phyloP scores from a whole-genome alignment of 2,797 vertebrate species.

The Malacoraja senta region DNA sequence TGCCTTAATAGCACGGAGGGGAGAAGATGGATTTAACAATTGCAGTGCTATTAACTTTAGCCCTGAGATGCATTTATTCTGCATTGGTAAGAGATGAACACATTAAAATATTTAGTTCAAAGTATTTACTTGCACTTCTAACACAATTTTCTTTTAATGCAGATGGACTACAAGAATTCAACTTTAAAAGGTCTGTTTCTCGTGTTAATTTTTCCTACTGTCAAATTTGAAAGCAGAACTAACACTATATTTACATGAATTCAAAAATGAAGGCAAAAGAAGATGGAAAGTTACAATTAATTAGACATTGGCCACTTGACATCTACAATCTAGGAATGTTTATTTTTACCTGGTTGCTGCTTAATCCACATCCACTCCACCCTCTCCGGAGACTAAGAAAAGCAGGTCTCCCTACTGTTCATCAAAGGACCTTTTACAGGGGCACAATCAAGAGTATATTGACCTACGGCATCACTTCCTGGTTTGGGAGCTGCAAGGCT shows the following conservation, averaged over 20 bases:
- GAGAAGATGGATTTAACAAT: conserved; percentile 9
- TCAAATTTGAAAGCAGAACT: conserved; percentile 9
- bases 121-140: background rate
- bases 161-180: background rate
- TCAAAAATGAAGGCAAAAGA: background rate
- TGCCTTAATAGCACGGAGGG: background rate
- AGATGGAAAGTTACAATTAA: background rate
- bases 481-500: too few species aligned
- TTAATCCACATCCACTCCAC: background rate
- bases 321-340: background rate
- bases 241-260: background rate
- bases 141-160: background rate
- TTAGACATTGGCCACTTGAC: background rate
- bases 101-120: background rate
- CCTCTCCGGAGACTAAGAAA: too few species aligned
- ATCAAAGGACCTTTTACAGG: too few species aligned
- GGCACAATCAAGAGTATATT: too few species aligned
- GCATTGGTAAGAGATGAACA: background rate
- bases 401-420: too few species aligned
- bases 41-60: background rate
- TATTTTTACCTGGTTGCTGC: background rate
- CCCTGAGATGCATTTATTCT: background rate
- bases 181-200: background rate
- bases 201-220: background rate
- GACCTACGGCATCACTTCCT: too few species aligned